These are phyloP conservation scores for Heterocephalus glaber DNA, from an alignment of 2,113 vertebrate genomes.

Conservation along the genomic window DNA sequence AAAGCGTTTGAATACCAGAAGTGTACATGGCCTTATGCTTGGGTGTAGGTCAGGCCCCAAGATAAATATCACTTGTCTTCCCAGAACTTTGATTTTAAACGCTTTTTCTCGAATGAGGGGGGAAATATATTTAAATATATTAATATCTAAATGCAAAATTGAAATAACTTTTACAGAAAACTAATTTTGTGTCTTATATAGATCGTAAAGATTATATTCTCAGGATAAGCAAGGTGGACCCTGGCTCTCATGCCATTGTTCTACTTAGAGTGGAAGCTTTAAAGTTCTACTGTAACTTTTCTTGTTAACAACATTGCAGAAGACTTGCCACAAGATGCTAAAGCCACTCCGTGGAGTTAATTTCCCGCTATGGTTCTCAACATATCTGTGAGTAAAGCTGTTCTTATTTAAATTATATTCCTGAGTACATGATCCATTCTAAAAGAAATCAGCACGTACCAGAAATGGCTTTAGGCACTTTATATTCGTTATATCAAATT, in stretches of 20 bases:
- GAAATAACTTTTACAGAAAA: background rate
- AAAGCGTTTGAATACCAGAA: background rate
- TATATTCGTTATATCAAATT: background rate
- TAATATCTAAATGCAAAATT: slow-evolving; percentile 28
- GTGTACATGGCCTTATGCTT: background rate
- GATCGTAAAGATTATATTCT: background rate
- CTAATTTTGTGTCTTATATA: background rate
- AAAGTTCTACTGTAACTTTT: background rate
- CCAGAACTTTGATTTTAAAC: background rate
- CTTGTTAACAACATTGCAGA: background rate
- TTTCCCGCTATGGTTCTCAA: background rate
- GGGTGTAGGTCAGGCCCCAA: background rate
- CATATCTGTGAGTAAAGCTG: background rate
- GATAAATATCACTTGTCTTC: slow-evolving; percentile 25
- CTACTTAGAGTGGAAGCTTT: background rate
- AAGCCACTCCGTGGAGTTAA: background rate
- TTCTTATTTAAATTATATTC: background rate
- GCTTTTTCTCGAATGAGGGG: background rate
- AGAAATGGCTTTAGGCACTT: background rate
- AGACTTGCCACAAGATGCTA: background rate
- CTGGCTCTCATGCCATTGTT: background rate
- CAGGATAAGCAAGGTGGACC: background rate
- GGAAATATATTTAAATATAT: background rate
- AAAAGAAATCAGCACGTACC: background rate
- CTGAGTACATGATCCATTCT: background rate